Percentiles rank a stretch among this genome's conserved stretches.
Evolutionary conservation across 2,797 vertebrate species (phyloP).

Genomic region (Rhinatrema bivittatum): DNA sequence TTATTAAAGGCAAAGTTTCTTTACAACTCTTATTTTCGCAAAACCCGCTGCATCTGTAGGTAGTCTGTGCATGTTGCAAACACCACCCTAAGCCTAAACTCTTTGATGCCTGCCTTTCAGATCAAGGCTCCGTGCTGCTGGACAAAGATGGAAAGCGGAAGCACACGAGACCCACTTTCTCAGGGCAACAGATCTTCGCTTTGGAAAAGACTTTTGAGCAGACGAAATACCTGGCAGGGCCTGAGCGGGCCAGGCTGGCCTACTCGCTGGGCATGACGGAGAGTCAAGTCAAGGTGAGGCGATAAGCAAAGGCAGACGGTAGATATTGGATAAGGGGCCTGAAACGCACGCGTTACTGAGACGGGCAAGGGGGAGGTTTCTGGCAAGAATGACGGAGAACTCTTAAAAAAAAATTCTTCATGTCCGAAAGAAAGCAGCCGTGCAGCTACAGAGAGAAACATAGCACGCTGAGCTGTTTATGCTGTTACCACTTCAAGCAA

Average conservation of each 20-base stretch:
- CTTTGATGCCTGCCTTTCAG: too few species aligned
- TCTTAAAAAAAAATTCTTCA: too few species aligned
- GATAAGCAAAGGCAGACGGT: background rate
- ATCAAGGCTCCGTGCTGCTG: slow-evolving; percentile 84
- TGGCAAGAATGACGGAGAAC: too few species aligned
- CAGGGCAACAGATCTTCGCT: slow-evolving; percentile 94
- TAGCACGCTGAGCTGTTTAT: too few species aligned
- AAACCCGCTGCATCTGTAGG: slow-evolving; percentile 17
- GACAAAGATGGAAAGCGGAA: slow-evolving; percentile 96
- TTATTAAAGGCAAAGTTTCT: too few species aligned
- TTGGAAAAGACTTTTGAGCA: slow-evolving; percentile 98
- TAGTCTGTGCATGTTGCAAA: slow-evolving; percentile 22
- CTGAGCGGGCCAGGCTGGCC: slow-evolving; percentile 84
- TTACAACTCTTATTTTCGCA: too few species aligned
- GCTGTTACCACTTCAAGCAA: too few species aligned
- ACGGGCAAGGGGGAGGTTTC: background rate
- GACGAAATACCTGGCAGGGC: slow-evolving; percentile 93
- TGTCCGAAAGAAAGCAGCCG: too few species aligned
- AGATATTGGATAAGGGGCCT: background rate
- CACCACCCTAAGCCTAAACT: too few species aligned
- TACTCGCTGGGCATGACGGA: slow-evolving; percentile 95
- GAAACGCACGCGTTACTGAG: background rate
- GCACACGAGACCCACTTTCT: slow-evolving; percentile 92
- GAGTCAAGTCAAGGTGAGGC: slow-evolving; percentile 91
- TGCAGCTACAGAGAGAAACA: too few species aligned